Evolutionary conservation across 2,113 vertebrate species (phyloP), one percentile per base, ranked within the genome.

Genomic region (Peucedramus taeniatus): DNA sequence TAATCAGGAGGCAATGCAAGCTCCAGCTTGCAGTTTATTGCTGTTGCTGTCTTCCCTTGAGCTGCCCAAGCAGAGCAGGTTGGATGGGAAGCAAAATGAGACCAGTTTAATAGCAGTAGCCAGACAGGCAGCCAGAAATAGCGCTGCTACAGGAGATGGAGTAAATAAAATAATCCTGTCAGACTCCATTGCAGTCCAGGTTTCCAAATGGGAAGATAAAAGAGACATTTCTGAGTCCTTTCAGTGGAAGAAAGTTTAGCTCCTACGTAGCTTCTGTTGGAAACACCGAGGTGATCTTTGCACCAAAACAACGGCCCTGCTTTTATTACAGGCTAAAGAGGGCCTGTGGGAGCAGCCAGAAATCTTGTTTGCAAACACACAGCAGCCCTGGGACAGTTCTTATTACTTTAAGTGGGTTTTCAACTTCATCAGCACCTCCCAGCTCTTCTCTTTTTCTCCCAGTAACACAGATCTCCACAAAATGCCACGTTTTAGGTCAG

Each of bases 101-200:
- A 76, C 11, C 47, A 20, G 90, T 85, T 93, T 83, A 93, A 90
- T 42, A 66, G 91, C 90, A 65, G 11, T 9, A 72, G 64, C 86
- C 87, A 88, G 87, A 3, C 65, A 95, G 83, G 1, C 94, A 83
- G 80, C 83, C 87, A 87, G 91, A 90, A 96, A 96, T 78, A 95
- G 93, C n/a, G 28, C 27, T 70, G 86, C 88, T 94, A 14, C 17
- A 74, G 86, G 69, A 94, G 84, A 68, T 7, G 49, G 82, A 80
- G 78, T 91, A 87, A 93, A 90, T 89, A 85, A 93, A 95, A 90
- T 37, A 63, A 93, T 83, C 59, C 84, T 80, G 79, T 94, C 87
- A 93, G 86, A 40, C 78, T 68, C 87, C 78, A 37, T 11, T 39
- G 74, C 74, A n/a, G 74, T 18, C 89, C 84, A 31, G 9, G 54